phyloP scores from a whole-genome alignment of 2,113 vertebrate species.

The Ceyx margarethae region DNA sequence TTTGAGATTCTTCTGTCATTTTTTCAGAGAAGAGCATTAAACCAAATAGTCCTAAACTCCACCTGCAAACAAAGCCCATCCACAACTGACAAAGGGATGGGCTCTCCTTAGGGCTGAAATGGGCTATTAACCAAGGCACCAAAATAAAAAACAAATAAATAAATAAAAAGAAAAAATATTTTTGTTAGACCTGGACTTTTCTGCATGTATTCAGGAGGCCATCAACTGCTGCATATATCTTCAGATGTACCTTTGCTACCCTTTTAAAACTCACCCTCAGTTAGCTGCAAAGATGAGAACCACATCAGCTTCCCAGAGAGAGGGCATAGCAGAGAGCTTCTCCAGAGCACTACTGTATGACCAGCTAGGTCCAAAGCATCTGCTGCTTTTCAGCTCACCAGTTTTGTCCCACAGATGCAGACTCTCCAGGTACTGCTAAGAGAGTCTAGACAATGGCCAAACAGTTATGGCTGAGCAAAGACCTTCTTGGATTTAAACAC shows the following conservation, averaged over 20 bases:
- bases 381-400: not conserved
- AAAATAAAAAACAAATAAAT: not conserved
- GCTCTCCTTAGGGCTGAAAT: not conserved
- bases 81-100: not conserved
- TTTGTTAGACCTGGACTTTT: not conserved
- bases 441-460: not conserved
- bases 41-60: not conserved
- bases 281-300: not conserved
- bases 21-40: not conserved
- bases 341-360: not conserved
- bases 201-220: not conserved
- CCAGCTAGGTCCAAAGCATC: not conserved
- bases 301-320: not conserved
- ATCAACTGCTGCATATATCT: not conserved
- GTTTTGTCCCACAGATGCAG: not conserved
- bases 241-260: not conserved
- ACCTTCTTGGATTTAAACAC: not conserved
- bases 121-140: not conserved
- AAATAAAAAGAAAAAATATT: too few relatives aligned
- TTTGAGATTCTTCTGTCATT: not conserved
- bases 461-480: not conserved
- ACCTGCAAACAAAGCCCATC: not conserved
- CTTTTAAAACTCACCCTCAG: not conserved
- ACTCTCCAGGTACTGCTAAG: not conserved
- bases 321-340: not conserved